A percentile compares a stretch with the other conserved stretches of the same genome.
Conservation (phyloP, 2,113 vertebrate species). For the Oreochromis aureus region DNA sequence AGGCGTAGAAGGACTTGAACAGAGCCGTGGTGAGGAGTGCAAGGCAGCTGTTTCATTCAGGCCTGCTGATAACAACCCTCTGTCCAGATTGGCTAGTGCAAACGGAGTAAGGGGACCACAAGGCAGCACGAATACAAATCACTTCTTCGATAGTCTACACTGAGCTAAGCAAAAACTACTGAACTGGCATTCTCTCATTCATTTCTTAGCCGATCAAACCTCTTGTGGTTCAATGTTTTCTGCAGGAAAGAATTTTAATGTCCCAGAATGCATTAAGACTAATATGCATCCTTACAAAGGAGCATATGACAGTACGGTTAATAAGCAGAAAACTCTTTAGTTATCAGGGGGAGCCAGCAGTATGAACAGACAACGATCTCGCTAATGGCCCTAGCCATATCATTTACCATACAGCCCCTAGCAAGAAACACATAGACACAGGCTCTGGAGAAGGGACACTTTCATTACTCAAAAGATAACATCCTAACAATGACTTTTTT, state of each 20-base stretch:
- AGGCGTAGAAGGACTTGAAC: slow-evolving; percentile 48
- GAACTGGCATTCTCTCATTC: slow-evolving; percentile 4
- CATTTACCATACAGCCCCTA: slow-evolving; percentile 38
- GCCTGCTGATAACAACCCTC: slow-evolving; percentile 59
- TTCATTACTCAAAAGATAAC: slow-evolving; percentile 38
- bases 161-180: slow-evolving; percentile 41
- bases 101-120: neutral
- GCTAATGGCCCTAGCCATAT: slow-evolving; percentile 52
- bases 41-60: slow-evolving; percentile 69
- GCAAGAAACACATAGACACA: neutral
- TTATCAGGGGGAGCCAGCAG: slow-evolving; percentile 45
- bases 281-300: slow-evolving; percentile 42
- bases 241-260: slow-evolving; percentile 31
- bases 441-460: slow-evolving; percentile 13
- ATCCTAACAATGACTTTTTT: slow-evolving; percentile 9
- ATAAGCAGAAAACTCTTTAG: slow-evolving; percentile 49
- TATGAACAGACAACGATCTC: slow-evolving; percentile 50
- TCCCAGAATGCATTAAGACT: slow-evolving; percentile 24
- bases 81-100: slow-evolving; percentile 48
- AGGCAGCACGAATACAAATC: slow-evolving; percentile 52
- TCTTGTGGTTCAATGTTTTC: neutral
- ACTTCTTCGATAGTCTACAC: slow-evolving; percentile 31
- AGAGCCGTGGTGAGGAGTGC: slow-evolving; percentile 22
- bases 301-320: slow-evolving; percentile 54
- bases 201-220: slow-evolving; percentile 36